Evolutionary conservation across 2,888 invertebrate species (phyloP).

Genomic region (Acronicta leporina): DNA sequence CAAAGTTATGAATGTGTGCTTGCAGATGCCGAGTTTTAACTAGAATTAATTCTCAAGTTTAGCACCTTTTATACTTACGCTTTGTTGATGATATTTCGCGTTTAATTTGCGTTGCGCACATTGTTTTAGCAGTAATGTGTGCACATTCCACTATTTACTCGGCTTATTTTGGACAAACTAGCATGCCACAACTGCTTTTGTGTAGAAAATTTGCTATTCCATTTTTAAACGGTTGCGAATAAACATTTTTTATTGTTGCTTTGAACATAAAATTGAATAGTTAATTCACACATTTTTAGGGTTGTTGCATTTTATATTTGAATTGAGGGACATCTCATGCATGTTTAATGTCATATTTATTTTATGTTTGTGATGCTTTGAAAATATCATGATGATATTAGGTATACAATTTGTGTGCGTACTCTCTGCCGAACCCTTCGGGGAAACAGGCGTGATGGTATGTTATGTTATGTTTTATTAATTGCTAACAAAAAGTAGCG

Average conservation of each 20-base stretch:
- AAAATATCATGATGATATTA: too few species aligned
- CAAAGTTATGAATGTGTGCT: constrained; percentile 65
- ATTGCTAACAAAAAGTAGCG: too few species aligned
- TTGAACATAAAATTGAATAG: neutral
- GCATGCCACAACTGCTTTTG: neutral
- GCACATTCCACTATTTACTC: constrained; percentile 20
- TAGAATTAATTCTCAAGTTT: constrained; percentile 58
- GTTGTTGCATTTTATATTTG: constrained; percentile 1
- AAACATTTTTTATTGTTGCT: constrained; percentile 1
- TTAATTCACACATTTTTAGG: neutral
- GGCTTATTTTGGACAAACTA: constrained; percentile 25
- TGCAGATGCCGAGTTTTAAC: constrained; percentile 46
- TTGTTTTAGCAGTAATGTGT: constrained; percentile 33
- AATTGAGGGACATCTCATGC: neutral
- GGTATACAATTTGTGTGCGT: too few species aligned
- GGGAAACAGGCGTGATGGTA: too few species aligned
- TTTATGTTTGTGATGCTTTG: neutral
- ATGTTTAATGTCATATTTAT: neutral
- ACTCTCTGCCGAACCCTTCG: too few species aligned
- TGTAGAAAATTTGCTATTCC: constrained; percentile 10
- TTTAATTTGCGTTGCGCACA: constrained; percentile 27
- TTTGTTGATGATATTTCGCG: constrained; percentile 23
- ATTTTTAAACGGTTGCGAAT: constrained; percentile 14
- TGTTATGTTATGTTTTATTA: too few species aligned
- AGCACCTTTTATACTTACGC: constrained; percentile 37